Evolutionary conservation across 2,113 vertebrate genomes (phyloP).

Genomic region (Oreochromis niloticus): DNA sequence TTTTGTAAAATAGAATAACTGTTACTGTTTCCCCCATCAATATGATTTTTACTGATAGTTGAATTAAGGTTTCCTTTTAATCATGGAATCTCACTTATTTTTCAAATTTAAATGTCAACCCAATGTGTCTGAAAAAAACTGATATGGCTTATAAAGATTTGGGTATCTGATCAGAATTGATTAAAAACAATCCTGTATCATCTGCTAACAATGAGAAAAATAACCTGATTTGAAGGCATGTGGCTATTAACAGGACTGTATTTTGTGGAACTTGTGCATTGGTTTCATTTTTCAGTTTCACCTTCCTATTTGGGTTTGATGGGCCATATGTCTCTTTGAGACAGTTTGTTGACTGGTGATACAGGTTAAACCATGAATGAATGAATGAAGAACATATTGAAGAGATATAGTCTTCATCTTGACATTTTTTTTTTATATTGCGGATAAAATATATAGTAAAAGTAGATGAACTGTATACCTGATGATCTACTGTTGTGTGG

Average conservation of each 20-base stretch:
- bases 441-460: neutral
- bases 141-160: neutral
- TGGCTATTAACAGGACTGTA: neutral
- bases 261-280: neutral
- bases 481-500: neutral
- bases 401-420: neutral
- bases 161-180: neutral
- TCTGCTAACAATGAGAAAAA: neutral
- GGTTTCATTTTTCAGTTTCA: neutral
- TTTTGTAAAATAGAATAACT: neutral
- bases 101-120: neutral
- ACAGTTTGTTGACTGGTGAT: neutral
- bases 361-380: neutral
- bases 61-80: neutral
- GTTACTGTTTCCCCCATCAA: neutral
- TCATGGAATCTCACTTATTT: neutral
- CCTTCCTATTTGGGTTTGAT: neutral
- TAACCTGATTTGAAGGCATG: neutral
- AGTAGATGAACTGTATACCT: neutral
- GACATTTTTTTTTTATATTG: neutral
- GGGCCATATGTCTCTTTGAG: neutral
- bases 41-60: neutral
- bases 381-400: neutral
- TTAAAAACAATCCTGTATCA: neutral
- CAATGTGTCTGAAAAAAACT: neutral